phyloP scores from a whole-genome alignment of 2,797 vertebrate species.

The Falco peregrinus region DNA sequence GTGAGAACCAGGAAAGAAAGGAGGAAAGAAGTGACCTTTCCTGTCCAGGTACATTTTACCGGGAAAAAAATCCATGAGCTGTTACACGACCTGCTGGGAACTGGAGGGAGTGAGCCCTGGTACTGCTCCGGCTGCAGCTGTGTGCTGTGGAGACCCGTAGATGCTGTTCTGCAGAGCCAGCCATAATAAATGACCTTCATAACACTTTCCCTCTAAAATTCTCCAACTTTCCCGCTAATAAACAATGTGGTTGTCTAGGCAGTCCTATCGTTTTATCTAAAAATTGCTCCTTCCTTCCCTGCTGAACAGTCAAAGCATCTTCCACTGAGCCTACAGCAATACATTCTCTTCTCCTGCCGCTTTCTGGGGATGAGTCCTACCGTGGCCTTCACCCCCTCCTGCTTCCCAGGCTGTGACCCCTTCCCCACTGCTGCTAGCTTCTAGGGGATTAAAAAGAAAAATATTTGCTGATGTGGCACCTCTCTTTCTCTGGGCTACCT shows the following conservation, averaged over 20 bases:
- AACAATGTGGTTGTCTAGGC: background rate
- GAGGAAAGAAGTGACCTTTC: background rate
- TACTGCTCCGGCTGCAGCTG: background rate
- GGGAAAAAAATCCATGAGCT: background rate
- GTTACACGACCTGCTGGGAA: fast-evolving
- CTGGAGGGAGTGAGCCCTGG: background rate
- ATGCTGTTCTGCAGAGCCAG: background rate
- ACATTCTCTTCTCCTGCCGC: background rate
- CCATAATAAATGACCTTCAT: background rate
- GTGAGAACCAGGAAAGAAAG: background rate
- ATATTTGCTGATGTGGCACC: background rate
- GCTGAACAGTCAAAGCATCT: background rate
- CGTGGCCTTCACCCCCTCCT: background rate
- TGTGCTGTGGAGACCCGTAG: background rate
- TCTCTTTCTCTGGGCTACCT: background rate
- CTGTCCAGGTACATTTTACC: background rate
- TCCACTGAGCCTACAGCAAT: background rate
- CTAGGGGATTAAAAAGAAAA: background rate
- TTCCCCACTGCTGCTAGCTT: background rate
- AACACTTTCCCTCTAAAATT: background rate
- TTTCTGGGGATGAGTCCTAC: background rate
- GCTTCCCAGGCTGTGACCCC: background rate
- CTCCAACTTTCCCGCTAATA: background rate
- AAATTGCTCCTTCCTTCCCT: slow-evolving; percentile 1
- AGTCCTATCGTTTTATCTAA: background rate